Evolutionary conservation across 2,797 vertebrate species (phyloP), one percentile per base, ranked within the genome.

Genomic region (Muraenolepis orangiensis): DNA sequence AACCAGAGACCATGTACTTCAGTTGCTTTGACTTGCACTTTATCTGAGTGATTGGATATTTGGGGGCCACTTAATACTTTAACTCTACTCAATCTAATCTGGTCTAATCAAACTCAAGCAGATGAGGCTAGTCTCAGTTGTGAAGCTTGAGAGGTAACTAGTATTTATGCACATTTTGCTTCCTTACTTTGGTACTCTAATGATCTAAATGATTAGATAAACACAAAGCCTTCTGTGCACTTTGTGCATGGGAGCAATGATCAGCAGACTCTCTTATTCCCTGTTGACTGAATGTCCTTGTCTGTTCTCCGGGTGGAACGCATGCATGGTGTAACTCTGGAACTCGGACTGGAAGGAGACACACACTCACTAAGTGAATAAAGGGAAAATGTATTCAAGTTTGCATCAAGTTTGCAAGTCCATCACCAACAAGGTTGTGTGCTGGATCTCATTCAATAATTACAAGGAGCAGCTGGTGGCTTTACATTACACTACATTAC

Each of bases 401-500:
- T n/a, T 76, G 78, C 34, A 79, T 72, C 73, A n/a, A 71, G 66
- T n/a, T 20, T 57, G 42, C 26, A 72, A 72, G 40, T 72, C 69
- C 32, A 30, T 71, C 36, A 67, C 70, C 80, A 73, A 76, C 13
- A 7, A 13, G 30, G 74, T 81, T 81, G 70, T 67, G 64, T 73
- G 77, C 42, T n/a, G 5, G 26, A 40, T 28, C 18, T 51, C 66
- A 75, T 69, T 74, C 40, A 72, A 3, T 1, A 23, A n/a, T 66
- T 67, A 42, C 69, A 76, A 80, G 38, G 72, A 38, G 46, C 72
- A 71, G 70, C 61, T 66, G 42, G 18, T 20, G 70, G 68, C 79
- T 76, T 83, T 69, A 67, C 38, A 29, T 66, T 71, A 14, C 31
- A 20, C 80, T 77, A 40, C 68, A n/a, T 83, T 69, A 67, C 38